Conservation (phyloP, 2,113 vertebrate genomes). For the Strix aluco region DNA sequence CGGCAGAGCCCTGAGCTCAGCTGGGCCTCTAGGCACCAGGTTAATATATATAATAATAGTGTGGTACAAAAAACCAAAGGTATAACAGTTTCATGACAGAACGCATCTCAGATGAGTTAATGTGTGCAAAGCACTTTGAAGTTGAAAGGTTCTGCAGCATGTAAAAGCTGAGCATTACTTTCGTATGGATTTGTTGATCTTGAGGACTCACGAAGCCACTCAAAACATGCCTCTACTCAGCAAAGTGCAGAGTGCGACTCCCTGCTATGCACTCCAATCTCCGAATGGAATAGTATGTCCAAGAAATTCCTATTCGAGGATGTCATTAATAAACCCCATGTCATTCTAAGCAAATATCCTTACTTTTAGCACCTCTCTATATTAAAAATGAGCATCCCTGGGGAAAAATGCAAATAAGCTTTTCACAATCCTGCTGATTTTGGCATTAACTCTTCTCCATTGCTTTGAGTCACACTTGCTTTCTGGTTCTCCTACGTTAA, state of each 20-base stretch:
- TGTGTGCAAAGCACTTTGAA: constrained; percentile 40
- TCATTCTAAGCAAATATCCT: constrained; percentile 7
- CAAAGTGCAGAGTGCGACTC: neutral
- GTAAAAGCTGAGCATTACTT: constrained; percentile 37
- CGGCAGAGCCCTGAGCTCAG: constrained; percentile 24
- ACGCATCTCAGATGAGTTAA: constrained; percentile 45
- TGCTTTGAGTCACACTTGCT: constrained; percentile 26
- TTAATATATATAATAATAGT: constrained; percentile 44
- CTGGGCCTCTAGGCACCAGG: constrained; percentile 1
- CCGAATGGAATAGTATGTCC: neutral
- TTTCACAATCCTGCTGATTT: constrained; percentile 34
- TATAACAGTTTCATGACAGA: constrained; percentile 42
- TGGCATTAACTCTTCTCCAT: constrained; percentile 16
- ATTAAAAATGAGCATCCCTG: constrained; percentile 22
- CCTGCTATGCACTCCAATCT: neutral
- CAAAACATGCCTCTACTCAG: neutral
- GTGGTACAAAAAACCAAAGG: constrained; percentile 3
- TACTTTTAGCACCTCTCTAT: constrained; percentile 38
- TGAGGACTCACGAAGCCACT: neutral
- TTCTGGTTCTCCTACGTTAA: neutral
- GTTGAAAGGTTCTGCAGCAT: neutral
- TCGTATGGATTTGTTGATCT: constrained; percentile 40
- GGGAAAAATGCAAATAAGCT: constrained; percentile 45
- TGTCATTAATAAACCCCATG: constrained; percentile 24
- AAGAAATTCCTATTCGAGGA: constrained; percentile 22